Conservation (phyloP, 2,797 vertebrate genomes). For the Platalea minor region DNA sequence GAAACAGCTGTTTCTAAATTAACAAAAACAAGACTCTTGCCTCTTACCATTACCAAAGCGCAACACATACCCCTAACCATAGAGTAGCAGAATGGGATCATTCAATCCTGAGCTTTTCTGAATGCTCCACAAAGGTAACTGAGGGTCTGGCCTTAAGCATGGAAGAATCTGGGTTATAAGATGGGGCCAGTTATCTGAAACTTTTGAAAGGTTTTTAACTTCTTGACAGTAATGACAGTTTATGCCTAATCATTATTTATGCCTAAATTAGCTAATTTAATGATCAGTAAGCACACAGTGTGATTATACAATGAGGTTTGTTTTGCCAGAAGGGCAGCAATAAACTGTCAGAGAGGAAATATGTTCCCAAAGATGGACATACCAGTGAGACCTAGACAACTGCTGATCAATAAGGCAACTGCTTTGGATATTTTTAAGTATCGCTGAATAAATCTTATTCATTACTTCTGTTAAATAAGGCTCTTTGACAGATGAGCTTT, state of each 20-base stretch:
- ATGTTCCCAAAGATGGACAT: background rate
- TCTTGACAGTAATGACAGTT: background rate
- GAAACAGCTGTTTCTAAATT: background rate
- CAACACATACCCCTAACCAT: background rate
- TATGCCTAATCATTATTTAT: background rate
- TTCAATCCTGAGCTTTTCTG: background rate
- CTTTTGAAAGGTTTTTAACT: background rate
- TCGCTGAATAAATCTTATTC: background rate
- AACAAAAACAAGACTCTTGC: background rate
- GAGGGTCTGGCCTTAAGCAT: background rate
- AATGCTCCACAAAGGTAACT: background rate
- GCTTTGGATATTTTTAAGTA: background rate
- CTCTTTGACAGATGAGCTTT: background rate
- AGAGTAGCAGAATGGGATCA: background rate
- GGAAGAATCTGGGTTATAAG: background rate
- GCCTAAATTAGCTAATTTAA: background rate
- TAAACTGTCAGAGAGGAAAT: background rate
- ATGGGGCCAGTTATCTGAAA: background rate
- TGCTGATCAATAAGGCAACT: background rate
- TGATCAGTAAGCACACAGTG: background rate
- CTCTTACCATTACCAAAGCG: background rate
- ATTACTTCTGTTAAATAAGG: background rate
- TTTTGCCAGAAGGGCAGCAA: background rate
- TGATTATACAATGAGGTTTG: background rate
- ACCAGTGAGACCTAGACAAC: background rate